These are phyloP conservation scores for Echinops telfairi DNA, from an alignment of 2,113 vertebrate genomes.

Conservation along the genomic window DNA sequence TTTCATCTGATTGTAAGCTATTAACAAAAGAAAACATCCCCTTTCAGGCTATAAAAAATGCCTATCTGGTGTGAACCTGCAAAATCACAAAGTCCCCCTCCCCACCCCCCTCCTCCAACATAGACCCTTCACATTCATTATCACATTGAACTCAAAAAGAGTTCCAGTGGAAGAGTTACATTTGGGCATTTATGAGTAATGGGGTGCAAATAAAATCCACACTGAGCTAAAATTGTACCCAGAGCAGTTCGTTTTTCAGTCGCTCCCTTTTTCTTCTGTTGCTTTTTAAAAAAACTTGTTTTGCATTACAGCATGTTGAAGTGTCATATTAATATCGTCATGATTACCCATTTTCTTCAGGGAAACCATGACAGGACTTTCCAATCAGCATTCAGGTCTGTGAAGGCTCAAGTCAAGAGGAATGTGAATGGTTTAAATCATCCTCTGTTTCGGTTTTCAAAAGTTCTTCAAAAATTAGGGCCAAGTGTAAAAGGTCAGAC, in stretches of 20 bases:
- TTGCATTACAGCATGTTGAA: slow-evolving; percentile 60
- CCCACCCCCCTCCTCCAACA: slow-evolving; percentile 6
- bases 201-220: slow-evolving; percentile 82
- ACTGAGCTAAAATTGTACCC: slow-evolving; percentile 77
- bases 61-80: slow-evolving; percentile 91
- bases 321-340: slow-evolving; percentile 80
- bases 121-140: slow-evolving; percentile 87
- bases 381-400: slow-evolving; percentile 70
- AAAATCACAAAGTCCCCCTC: slow-evolving; percentile 84
- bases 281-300: background rate
- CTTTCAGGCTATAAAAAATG: slow-evolving; percentile 91
- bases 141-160: slow-evolving; percentile 82
- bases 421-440: slow-evolving; percentile 78
- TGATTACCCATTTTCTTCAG: slow-evolving; percentile 67
- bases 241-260: slow-evolving; percentile 58
- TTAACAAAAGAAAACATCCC: slow-evolving; percentile 94
- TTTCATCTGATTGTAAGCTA: slow-evolving; percentile 94
- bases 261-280: background rate
- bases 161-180: slow-evolving; percentile 88
- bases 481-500: slow-evolving; percentile 76
- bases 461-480: slow-evolving; percentile 81
- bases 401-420: slow-evolving; percentile 52
- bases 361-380: slow-evolving; percentile 74
- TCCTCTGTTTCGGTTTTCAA: slow-evolving; percentile 74
- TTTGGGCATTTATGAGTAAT: slow-evolving; percentile 85